These are phyloP conservation scores for Alcis repandata DNA, from an alignment of 2,888 invertebrate genomes.

Conservation along the genomic window DNA sequence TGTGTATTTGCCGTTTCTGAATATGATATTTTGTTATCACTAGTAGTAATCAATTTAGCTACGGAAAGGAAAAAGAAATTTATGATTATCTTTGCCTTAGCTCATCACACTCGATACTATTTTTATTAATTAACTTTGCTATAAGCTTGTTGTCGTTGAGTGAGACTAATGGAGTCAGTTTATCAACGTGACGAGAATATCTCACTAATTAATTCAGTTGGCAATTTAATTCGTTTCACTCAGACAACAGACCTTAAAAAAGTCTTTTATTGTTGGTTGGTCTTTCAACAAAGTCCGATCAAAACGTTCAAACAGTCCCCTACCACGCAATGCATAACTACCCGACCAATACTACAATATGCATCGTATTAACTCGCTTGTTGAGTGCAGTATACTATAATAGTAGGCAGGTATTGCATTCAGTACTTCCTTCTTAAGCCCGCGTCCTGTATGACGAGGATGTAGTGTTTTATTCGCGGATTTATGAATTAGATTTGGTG, in stretches of 20 bases:
- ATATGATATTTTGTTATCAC: too few species aligned
- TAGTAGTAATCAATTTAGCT: too few species aligned
- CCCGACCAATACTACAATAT: constrained; percentile 43
- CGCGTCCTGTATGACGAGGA: constrained; percentile 29
- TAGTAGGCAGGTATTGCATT: constrained; percentile 50
- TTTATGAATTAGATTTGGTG: background rate
- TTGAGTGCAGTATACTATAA: constrained; percentile 18
- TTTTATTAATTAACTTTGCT: too few species aligned
- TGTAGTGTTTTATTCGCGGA: constrained; percentile 36
- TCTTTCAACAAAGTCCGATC: constrained; percentile 5
- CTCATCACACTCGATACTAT: too few species aligned
- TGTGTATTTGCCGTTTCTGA: too few species aligned
- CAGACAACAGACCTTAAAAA: background rate
- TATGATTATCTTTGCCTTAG: too few species aligned
- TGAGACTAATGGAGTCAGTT: too few species aligned
- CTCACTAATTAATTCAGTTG: background rate
- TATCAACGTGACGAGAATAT: too few species aligned
- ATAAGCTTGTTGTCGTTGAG: too few species aligned
- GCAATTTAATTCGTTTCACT: too few species aligned
- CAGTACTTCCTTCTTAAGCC: constrained; percentile 37
- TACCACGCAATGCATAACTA: constrained; percentile 54
- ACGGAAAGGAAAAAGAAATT: too few species aligned
- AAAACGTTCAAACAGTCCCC: constrained; percentile 36
- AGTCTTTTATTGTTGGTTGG: background rate
- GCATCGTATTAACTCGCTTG: constrained; percentile 53